phyloP scores from a whole-genome alignment of 2,113 vertebrate genomes.

The Anolis carolinensis region DNA sequence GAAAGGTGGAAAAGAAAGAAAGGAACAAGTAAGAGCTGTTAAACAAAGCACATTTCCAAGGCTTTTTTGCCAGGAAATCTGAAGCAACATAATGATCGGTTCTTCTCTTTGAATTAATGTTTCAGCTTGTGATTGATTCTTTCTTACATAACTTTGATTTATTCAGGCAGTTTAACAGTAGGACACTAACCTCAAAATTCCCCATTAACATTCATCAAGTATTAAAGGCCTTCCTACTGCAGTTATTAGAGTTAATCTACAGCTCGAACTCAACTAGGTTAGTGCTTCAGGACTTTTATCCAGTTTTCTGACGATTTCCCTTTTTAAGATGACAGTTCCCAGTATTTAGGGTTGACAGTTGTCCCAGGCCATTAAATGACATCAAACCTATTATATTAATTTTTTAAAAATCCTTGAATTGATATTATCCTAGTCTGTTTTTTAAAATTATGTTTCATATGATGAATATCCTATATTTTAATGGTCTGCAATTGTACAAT shows the following conservation, averaged over 20 bases:
- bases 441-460: no score
- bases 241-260: not conserved
- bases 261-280: not conserved
- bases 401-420: no score
- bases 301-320: no score
- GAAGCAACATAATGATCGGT: conserved; percentile 8
- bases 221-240: not conserved
- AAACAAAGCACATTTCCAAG: conserved; percentile 36
- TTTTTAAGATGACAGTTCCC: no score
- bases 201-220: conserved; percentile 2
- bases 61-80: conserved; percentile 27
- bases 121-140: conserved; percentile 21
- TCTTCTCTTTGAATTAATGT: not conserved
- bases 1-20: not conserved
- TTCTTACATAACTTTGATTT: not conserved
- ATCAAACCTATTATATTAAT: no score
- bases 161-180: conserved; percentile 1
- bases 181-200: not conserved
- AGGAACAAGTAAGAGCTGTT: conserved; percentile 11
- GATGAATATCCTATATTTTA: no score
- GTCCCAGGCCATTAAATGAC: no score
- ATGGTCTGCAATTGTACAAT: no score
- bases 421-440: no score
- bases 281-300: no score
- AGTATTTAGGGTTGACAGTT: no score